These are phyloP conservation scores for Gandaritis pyraliata DNA, from an alignment of 2,888 invertebrate species.

Conservation along the genomic window DNA sequence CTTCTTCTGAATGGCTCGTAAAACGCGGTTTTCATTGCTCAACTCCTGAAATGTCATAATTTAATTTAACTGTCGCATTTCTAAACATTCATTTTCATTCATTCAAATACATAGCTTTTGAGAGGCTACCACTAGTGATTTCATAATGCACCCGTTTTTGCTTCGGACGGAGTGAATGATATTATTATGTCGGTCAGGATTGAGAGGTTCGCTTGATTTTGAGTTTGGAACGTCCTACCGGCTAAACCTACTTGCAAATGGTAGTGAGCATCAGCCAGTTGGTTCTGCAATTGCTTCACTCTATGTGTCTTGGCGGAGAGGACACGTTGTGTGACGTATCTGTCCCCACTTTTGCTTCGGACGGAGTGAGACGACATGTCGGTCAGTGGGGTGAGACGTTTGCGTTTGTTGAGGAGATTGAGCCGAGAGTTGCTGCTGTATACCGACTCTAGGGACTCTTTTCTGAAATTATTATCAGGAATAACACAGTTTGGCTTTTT, in stretches of 20 bases:
- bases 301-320: conserved; percentile 90
- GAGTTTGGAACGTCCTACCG: too few species aligned
- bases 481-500: not conserved
- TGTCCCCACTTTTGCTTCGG: conserved; percentile 58
- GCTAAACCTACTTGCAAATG: conserved; percentile 88
- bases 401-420: conserved; percentile 70
- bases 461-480: conserved; percentile 51
- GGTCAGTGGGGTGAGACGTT: conserved; percentile 63
- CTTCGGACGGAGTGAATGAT: too few species aligned
- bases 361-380: conserved; percentile 63
- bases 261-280: conserved; percentile 90
- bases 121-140: too few species aligned
- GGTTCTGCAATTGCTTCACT: conserved; percentile 91
- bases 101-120: too few species aligned
- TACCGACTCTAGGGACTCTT: conserved; percentile 74
- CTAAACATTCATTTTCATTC: too few species aligned
- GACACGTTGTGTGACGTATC: conserved; percentile 85
- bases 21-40: conserved; percentile 88
- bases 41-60: conserved; percentile 60
- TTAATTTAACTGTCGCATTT: not conserved
- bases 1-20: conserved; percentile 90
- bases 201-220: too few species aligned
- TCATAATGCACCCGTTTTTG: too few species aligned
- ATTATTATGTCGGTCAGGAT: too few species aligned
- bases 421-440: conserved; percentile 79